Conservation (phyloP, 1,140 invertebrate species). For the Schmidtea mediterranea region DNA sequence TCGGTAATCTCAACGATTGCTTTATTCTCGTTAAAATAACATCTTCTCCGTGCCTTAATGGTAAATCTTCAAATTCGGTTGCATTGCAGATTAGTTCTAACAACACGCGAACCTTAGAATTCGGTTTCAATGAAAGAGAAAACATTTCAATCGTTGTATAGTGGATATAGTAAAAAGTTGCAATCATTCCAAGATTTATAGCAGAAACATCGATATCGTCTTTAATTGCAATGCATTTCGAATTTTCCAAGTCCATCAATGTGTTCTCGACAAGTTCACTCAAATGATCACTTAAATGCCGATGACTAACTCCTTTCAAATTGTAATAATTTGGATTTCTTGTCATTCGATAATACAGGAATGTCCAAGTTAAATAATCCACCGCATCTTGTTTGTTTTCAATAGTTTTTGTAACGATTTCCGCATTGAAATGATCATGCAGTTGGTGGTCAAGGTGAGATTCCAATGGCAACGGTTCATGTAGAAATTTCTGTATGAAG, state of each 20-base stretch:
- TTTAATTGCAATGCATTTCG: conserved; percentile 80
- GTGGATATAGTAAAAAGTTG: conserved; percentile 97
- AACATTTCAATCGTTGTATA: conserved; percentile 97
- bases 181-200: conserved; percentile 95
- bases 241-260: conserved; percentile 71
- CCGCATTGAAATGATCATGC: conserved; percentile 97
- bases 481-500: conserved; percentile 92
- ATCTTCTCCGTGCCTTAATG: conserved; percentile 79
- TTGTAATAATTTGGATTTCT: conserved; percentile 99
- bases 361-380: conserved; percentile 97
- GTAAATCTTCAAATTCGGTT: conserved; percentile 74
- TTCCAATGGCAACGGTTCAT: conserved; percentile 87
- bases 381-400: conserved; percentile 99
- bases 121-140: conserved; percentile 72
- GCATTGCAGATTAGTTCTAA: conserved; percentile 92
- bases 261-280: conserved; percentile 93
- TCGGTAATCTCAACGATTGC: too few relatives aligned
- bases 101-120: conserved; percentile 82
- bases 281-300: conserved; percentile 84
- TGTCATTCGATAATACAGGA: conserved; percentile 75
- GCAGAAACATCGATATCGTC: conserved; percentile 88
- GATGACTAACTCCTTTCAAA: conserved; percentile 61
- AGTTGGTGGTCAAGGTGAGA: conserved; percentile 80
- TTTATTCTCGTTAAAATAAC: conserved; percentile 48
- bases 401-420: conserved; percentile 96